Conservation (phyloP, 53 echinoderm and acorn worm genomes). For the Echinarachnius parma region DNA sequence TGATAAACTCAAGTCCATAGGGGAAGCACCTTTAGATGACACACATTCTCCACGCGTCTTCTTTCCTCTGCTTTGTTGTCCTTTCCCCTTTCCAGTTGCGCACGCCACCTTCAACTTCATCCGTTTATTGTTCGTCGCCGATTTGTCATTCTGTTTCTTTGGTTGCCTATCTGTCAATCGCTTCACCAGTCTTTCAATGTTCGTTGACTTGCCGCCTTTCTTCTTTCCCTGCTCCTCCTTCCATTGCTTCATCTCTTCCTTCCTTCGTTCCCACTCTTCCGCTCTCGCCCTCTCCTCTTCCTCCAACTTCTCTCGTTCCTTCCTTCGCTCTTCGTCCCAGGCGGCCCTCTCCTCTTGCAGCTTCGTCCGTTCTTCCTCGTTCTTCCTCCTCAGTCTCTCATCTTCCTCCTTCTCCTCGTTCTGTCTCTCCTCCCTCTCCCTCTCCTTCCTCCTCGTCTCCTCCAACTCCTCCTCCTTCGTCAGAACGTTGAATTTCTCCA, state of each 20-base stretch:
- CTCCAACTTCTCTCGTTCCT: not conserved
- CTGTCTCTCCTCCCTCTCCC: constrained; percentile 1
- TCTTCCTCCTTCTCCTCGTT: not conserved
- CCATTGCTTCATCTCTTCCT: constrained; percentile 2
- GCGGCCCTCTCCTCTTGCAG: not conserved
- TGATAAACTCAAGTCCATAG: too few relatives aligned
- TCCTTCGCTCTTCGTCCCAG: not conserved
- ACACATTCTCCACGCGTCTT: too few relatives aligned
- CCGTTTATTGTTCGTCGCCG: too few relatives aligned
- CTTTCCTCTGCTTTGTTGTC: too few relatives aligned
- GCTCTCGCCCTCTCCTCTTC: not conserved
- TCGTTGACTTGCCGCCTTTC: not conserved
- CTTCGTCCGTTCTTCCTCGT: not conserved
- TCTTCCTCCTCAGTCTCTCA: not conserved
- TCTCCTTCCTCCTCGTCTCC: not conserved
- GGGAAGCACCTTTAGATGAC: too few relatives aligned
- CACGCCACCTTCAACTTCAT: too few relatives aligned
- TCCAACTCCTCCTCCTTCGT: constrained; percentile 33
- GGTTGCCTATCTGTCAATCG: too few relatives aligned
- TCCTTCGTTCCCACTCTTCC: not conserved
- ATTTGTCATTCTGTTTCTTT: too few relatives aligned
- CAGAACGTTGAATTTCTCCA: constrained; percentile 17
- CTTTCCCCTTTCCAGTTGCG: too few relatives aligned
- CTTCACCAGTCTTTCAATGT: too few relatives aligned
- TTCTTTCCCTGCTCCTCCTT: constrained; percentile 1